These are phyloP conservation scores for Andrena dorsata DNA, from an alignment of 2,888 invertebrate genomes.

Conservation along the genomic window DNA sequence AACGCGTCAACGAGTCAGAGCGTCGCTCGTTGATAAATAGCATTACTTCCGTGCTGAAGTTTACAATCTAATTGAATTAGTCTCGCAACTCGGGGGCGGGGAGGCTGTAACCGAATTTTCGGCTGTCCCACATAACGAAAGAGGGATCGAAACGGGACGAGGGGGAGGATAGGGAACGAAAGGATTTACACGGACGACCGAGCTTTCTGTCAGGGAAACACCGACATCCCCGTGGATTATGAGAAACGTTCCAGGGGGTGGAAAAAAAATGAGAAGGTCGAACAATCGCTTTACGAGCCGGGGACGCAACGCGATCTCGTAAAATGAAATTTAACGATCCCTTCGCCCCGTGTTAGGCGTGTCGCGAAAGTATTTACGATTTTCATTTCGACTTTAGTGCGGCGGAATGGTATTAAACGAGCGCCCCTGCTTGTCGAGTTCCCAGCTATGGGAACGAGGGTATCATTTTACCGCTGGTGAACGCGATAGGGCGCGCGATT, in stretches of 20 bases:
- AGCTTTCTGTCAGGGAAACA: conserved; percentile 1
- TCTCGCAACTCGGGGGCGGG: conserved; percentile 19
- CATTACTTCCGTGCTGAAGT: conserved; percentile 48
- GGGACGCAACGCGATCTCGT: conserved; percentile 15
- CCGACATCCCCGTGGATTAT: conserved; percentile 2
- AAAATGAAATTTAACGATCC: conserved; percentile 39
- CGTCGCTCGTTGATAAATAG: conserved; percentile 28
- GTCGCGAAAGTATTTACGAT: conserved; percentile 29
- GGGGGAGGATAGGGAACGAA: neutral
- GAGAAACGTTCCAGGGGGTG: neutral
- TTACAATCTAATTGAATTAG: conserved; percentile 50
- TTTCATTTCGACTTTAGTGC: conserved; percentile 34
- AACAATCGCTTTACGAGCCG: conserved; percentile 19
- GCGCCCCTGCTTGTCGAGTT: neutral
- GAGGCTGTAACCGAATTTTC: conserved; percentile 57
- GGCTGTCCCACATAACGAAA: conserved; percentile 35
- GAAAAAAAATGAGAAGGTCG: neutral
- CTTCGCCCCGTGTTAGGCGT: neutral
- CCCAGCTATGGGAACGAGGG: neutral
- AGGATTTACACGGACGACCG: conserved; percentile 34
- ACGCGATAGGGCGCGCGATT: neutral
- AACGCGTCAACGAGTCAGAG: conserved; percentile 22
- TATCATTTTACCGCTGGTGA: conserved; percentile 9
- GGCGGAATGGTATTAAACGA: conserved; percentile 7
- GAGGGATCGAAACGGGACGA: neutral